A percentile compares a stretch with the other conserved stretches of the same genome.
phyloP scores from a whole-genome alignment of 2,113 vertebrate genomes.

The Lophura nycthemera region DNA sequence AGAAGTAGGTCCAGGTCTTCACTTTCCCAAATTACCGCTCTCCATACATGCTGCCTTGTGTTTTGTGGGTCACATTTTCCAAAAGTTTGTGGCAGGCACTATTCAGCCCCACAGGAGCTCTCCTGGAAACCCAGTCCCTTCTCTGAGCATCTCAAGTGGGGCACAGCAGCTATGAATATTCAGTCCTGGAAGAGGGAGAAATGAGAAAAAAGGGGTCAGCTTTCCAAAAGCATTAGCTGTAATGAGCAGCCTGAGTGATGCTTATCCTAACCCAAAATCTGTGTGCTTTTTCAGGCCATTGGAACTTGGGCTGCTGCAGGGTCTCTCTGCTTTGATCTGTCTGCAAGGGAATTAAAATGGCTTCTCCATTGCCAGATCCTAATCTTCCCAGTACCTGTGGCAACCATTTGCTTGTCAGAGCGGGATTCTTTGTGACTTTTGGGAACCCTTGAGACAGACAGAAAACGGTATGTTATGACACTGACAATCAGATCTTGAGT shows the following conservation, averaged over 20 bases:
- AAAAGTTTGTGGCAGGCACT: neutral
- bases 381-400: neutral
- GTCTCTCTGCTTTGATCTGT: neutral
- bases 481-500: neutral
- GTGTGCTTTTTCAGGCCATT: neutral
- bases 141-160: neutral
- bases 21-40: neutral
- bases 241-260: rapidly evolving
- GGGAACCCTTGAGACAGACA: neutral
- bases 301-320: neutral
- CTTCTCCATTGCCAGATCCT: neutral
- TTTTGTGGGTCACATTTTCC: neutral
- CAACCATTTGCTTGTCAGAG: neutral
- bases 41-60: rapidly evolving
- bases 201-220: neutral
- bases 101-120: neutral
- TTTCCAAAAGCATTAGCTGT: neutral
- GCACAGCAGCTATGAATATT: neutral
- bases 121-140: neutral
- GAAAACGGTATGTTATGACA: neutral
- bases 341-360: neutral
- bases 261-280: neutral
- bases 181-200: neutral
- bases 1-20: neutral
- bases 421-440: neutral